Conservation (phyloP, 2,113 vertebrate genomes). For the Butorides virescens region DNA sequence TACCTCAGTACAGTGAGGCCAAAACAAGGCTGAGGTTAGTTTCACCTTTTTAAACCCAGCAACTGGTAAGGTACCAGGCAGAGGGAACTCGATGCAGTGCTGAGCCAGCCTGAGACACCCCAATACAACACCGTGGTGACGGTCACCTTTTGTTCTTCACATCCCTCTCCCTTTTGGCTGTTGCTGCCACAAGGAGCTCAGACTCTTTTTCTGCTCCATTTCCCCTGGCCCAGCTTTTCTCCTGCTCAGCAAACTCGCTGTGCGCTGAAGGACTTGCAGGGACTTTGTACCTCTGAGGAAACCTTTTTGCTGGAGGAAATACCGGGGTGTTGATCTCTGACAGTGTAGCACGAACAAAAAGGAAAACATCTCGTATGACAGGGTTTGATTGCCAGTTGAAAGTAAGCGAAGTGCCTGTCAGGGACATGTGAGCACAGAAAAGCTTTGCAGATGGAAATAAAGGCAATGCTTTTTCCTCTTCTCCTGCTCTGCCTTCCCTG, state of each 20-base stretch:
- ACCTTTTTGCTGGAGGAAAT: neutral
- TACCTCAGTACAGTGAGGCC: neutral
- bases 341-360: neutral
- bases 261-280: neutral
- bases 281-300: conserved; percentile 15
- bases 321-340: neutral
- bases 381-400: conserved; percentile 25
- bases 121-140: neutral
- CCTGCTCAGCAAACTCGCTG: neutral
- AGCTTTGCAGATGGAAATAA: conserved; percentile 42
- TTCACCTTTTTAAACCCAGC: neutral
- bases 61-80: neutral
- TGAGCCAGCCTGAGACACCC: neutral
- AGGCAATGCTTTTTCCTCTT: conserved; percentile 10
- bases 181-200: neutral
- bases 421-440: conserved; percentile 20
- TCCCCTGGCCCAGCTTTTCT: conserved; percentile 2
- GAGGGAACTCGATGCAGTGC: neutral
- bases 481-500: neutral
- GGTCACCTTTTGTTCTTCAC: conserved; percentile 28
- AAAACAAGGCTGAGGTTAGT: neutral
- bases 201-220: conserved; percentile 25
- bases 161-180: neutral
- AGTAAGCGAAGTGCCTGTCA: conserved; percentile 13
- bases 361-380: neutral